These are phyloP conservation scores for Drosophila erecta DNA, from an alignment of 1,140 invertebrate species.

Conservation along the genomic window DNA sequence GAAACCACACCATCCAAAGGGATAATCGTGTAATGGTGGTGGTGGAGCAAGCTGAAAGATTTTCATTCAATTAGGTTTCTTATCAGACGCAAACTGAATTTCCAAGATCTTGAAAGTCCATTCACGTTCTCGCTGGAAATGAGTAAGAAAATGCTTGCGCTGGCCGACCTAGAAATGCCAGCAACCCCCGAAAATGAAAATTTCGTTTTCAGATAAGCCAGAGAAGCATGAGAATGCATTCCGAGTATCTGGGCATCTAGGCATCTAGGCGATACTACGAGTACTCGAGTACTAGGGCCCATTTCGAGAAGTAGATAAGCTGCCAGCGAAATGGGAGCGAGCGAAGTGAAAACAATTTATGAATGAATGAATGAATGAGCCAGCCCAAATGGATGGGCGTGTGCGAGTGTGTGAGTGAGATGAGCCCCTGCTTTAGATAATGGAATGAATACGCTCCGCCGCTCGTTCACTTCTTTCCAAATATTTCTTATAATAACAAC, in stretches of 20 bases:
- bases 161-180: constrained; percentile 34
- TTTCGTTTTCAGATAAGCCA: constrained; percentile 58
- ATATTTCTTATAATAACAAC: constrained; percentile 49
- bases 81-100: constrained; percentile 45
- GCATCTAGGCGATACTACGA: constrained; percentile 59
- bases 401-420: constrained; percentile 44
- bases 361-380: constrained; percentile 56
- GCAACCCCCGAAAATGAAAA: constrained; percentile 27
- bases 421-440: constrained; percentile 64
- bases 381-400: constrained; percentile 31
- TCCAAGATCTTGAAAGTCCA: constrained; percentile 36
- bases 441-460: constrained; percentile 48
- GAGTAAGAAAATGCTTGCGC: constrained; percentile 5
- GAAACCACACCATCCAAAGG: neutral
- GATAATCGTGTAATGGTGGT: constrained; percentile 15
- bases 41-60: constrained; percentile 5
- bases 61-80: constrained; percentile 38
- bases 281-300: constrained; percentile 10
- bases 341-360: constrained; percentile 65
- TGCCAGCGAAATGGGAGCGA: constrained; percentile 42
- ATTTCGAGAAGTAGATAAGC: constrained; percentile 46
- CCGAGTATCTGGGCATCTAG: constrained; percentile 48
- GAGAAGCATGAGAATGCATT: constrained; percentile 34
- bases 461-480: constrained; percentile 31
- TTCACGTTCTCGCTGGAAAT: constrained; percentile 19